Conservation (phyloP, 2,113 vertebrate species). For the Trematomus loennbergii region DNA sequence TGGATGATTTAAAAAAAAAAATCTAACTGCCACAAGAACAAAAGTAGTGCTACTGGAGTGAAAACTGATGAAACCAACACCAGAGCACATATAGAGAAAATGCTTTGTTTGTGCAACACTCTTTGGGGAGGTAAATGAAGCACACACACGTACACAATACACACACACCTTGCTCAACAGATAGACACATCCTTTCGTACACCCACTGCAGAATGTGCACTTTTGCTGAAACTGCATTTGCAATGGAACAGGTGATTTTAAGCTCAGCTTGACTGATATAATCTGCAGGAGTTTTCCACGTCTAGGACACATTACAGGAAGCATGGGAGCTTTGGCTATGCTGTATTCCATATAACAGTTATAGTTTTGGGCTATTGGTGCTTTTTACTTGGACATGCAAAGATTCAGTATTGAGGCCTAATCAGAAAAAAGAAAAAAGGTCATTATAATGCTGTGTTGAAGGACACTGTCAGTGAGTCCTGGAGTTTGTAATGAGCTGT, state of each 20-base stretch:
- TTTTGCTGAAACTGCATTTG: not conserved
- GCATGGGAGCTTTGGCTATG: no score
- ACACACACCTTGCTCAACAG: not conserved
- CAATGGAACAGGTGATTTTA: not conserved
- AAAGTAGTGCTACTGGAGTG: no score
- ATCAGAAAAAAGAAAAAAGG: not conserved
- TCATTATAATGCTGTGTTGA: conserved; percentile 43
- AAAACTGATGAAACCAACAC: no score
- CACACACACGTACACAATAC: not conserved
- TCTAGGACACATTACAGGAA: not conserved
- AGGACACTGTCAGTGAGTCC: conserved; percentile 36
- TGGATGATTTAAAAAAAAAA: not conserved
- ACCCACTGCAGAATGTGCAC: not conserved
- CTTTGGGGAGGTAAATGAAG: not conserved
- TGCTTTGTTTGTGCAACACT: not conserved
- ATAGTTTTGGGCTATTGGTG: not conserved
- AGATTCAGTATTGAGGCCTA: not conserved
- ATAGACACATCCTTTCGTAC: not conserved
- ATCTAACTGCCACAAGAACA: no score
- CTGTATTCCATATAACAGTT: no score
- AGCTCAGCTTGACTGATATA: not conserved
- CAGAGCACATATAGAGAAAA: not conserved
- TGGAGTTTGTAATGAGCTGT: conserved; percentile 37
- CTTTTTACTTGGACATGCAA: conserved; percentile 5
- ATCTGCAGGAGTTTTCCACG: not conserved